Conservation (phyloP, 1,140 invertebrate species). For the Amphibalanus amphitrite region DNA sequence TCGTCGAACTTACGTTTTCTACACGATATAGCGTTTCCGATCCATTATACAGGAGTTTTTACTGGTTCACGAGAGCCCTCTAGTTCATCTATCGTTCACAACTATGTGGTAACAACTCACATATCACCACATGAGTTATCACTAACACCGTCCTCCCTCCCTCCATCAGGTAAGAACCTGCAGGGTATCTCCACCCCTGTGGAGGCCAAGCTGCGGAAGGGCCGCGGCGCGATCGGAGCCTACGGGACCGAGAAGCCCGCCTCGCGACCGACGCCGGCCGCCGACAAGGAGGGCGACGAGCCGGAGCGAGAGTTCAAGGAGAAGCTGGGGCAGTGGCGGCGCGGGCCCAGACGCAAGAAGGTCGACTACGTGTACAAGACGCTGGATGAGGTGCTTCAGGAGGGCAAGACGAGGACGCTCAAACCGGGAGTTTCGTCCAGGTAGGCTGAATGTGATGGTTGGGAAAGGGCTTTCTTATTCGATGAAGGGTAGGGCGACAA, state of each 20-base stretch:
- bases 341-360: constrained; percentile 34
- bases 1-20: no score
- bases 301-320: constrained; percentile 37
- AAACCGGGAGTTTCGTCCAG: constrained; percentile 10
- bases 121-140: no score
- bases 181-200: constrained; percentile 93
- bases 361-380: constrained; percentile 69
- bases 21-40: no score
- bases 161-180: constrained; percentile 56
- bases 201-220: constrained; percentile 76
- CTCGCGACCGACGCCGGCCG: constrained; percentile 34
- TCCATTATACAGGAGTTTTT: no score
- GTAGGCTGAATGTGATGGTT: no score
- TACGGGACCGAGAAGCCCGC: constrained; percentile 54
- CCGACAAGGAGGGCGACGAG: constrained; percentile 39
- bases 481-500: no score
- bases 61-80: no score
- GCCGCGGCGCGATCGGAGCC: constrained; percentile 74
- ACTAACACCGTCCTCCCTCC: no score
- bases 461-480: no score
- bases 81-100: no score
- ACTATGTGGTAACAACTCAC: no score
- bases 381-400: constrained; percentile 80
- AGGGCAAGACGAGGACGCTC: constrained; percentile 30
- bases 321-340: constrained; percentile 39